phyloP scores from a whole-genome alignment of 2,113 vertebrate genomes.

The Psilopsiagon aurifrons region DNA sequence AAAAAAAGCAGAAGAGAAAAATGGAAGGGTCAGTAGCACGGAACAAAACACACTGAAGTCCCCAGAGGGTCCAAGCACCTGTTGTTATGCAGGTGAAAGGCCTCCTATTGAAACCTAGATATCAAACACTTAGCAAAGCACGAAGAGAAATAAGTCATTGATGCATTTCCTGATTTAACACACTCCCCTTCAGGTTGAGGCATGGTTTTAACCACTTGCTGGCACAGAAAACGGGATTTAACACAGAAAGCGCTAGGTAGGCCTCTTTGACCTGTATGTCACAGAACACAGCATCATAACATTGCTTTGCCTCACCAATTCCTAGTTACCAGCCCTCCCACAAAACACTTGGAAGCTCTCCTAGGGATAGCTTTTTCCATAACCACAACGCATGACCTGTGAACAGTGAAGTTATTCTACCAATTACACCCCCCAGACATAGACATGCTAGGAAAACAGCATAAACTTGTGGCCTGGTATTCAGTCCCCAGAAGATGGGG shows the following conservation, averaged over 20 bases:
- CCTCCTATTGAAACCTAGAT: neutral
- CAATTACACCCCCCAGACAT: fast-evolving
- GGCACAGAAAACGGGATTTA: neutral
- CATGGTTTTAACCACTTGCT: neutral
- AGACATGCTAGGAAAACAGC: neutral
- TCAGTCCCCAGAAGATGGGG: fast-evolving
- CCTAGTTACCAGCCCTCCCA: neutral
- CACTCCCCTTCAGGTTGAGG: neutral
- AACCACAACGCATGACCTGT: neutral
- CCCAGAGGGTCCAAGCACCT: neutral
- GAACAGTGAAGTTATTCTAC: fast-evolving
- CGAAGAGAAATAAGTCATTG: neutral
- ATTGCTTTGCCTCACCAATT: neutral
- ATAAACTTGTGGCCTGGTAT: fast-evolving
- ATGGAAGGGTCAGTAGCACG: neutral
- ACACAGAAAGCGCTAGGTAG: neutral
- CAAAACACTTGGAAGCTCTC: neutral
- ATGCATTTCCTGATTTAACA: neutral
- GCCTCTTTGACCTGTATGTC: neutral
- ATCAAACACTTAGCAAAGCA: neutral
- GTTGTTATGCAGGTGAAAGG: neutral
- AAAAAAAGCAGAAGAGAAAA: neutral
- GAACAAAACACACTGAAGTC: neutral
- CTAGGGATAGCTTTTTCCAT: fast-evolving
- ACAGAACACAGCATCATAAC: neutral